These are phyloP conservation scores for Bembecia ichneumoniformis DNA, from an alignment of 2,888 invertebrate genomes.

Conservation along the genomic window DNA sequence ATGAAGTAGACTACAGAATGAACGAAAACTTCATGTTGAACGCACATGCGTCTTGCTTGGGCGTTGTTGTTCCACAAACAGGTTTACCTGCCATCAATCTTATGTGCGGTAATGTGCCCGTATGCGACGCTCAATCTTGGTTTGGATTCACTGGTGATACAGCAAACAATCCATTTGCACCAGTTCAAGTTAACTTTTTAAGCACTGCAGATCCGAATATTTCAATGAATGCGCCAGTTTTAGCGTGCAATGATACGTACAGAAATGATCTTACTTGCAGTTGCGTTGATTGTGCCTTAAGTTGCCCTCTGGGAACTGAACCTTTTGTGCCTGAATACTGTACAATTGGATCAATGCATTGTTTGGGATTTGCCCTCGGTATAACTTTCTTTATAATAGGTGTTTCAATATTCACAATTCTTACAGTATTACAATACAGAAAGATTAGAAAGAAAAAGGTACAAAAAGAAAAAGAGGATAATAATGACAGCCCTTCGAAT, in stretches of 20 bases:
- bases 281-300: slow-evolving; percentile 80
- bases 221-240: slow-evolving; percentile 54
- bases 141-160: slow-evolving; percentile 76
- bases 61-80: slow-evolving; percentile 82
- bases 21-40: slow-evolving; percentile 73
- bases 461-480: slow-evolving; percentile 9
- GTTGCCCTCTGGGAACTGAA: slow-evolving; percentile 71
- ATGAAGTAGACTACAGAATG: slow-evolving; percentile 64
- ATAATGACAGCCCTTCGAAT: slow-evolving; percentile 16
- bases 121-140: slow-evolving; percentile 77
- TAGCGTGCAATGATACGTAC: slow-evolving; percentile 74
- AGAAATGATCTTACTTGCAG: slow-evolving; percentile 76
- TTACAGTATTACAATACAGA: slow-evolving; percentile 27
- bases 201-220: slow-evolving; percentile 41
- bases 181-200: slow-evolving; percentile 76
- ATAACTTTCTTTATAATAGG: slow-evolving; percentile 64
- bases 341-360: slow-evolving; percentile 74
- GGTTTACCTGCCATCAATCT: slow-evolving; percentile 82
- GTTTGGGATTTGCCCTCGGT: slow-evolving; percentile 75
- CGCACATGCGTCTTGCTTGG: slow-evolving; percentile 83
- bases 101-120: slow-evolving; percentile 81
- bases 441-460: slow-evolving; percentile 6
- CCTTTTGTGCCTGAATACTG: slow-evolving; percentile 58
- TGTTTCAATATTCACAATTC: slow-evolving; percentile 34
- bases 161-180: slow-evolving; percentile 64